Evolutionary conservation across 1,140 invertebrate genomes (phyloP).

Genomic region (Drosophila azteca): DNA sequence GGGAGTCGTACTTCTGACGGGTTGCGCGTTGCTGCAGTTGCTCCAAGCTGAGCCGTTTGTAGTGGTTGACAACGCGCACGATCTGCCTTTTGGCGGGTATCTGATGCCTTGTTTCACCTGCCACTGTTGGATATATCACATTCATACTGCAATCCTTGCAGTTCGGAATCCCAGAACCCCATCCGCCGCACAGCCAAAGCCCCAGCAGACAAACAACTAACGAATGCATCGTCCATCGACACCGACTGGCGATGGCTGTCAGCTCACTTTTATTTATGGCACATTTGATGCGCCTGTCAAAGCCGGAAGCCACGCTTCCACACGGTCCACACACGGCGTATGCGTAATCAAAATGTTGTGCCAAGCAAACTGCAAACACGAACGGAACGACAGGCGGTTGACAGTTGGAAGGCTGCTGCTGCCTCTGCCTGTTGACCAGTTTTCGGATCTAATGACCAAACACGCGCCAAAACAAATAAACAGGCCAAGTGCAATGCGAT

Average conservation of each 20-base stretch:
- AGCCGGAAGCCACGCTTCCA: slow-evolving; percentile 42
- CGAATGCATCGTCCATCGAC: slow-evolving; percentile 48
- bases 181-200: slow-evolving; percentile 27
- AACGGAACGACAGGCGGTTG: slow-evolving; percentile 42
- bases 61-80: slow-evolving; percentile 38
- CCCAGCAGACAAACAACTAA: slow-evolving; percentile 45
- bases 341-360: slow-evolving; percentile 79
- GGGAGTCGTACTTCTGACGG: neutral
- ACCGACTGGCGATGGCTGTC: slow-evolving; percentile 35
- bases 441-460: slow-evolving; percentile 72
- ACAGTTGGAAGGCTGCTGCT: neutral
- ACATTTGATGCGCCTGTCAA: slow-evolving; percentile 66
- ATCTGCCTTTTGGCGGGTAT: slow-evolving; percentile 13
- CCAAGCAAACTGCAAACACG: slow-evolving; percentile 68
- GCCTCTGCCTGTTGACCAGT: slow-evolving; percentile 45
- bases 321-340: slow-evolving; percentile 56
- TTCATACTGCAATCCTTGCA: slow-evolving; percentile 27
- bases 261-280: slow-evolving; percentile 64
- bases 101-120: neutral
- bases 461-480: slow-evolving; percentile 45
- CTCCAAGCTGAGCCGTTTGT: slow-evolving; percentile 6
- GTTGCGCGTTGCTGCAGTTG: neutral
- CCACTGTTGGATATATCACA: slow-evolving; percentile 23
- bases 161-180: neutral
- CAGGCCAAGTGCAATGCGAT: slow-evolving; percentile 30